These are phyloP conservation scores for Actinemys pallida DNA, from an alignment of 2,113 vertebrate species.

Conservation along the genomic window DNA sequence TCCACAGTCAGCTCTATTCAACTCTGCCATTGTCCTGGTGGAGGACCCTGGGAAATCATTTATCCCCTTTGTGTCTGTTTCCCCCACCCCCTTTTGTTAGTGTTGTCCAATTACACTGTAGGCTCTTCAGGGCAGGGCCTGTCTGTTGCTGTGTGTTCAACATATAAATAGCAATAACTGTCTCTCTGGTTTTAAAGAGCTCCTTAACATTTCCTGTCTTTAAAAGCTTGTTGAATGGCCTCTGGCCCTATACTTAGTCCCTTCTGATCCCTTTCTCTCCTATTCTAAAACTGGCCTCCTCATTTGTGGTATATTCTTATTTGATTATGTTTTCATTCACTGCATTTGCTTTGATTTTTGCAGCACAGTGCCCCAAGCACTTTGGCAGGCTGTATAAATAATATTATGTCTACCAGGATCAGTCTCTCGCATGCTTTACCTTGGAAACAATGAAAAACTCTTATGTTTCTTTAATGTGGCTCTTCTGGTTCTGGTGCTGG, in stretches of 20 bases:
- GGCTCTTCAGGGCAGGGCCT: not conserved
- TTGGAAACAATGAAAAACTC: conserved; percentile 43
- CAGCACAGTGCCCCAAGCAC: not conserved
- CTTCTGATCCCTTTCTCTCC: conserved; percentile 30
- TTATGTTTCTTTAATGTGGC: conserved; percentile 46
- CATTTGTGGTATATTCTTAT: not conserved
- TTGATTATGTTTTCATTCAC: conserved; percentile 59
- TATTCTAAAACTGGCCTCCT: conserved; percentile 15
- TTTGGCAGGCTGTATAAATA: conserved; percentile 49
- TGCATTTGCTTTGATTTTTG: conserved; percentile 65
- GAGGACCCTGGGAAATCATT: not conserved
- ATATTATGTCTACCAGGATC: conserved; percentile 31
- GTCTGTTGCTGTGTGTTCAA: not conserved
- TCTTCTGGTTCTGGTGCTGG: not conserved
- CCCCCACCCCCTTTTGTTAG: not conserved
- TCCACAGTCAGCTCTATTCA: not conserved
- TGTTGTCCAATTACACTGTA: not conserved
- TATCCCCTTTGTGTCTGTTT: not conserved
- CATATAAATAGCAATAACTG: not conserved
- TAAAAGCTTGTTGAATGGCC: not conserved
- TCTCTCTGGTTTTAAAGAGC: not conserved
- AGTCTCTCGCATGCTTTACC: conserved; percentile 26
- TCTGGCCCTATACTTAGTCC: conserved; percentile 18
- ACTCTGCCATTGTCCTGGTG: conserved; percentile 1
- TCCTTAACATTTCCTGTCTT: not conserved